These are phyloP conservation scores for Halichoerus grypus DNA, from an alignment of 2,113 vertebrate genomes.

Conservation along the genomic window DNA sequence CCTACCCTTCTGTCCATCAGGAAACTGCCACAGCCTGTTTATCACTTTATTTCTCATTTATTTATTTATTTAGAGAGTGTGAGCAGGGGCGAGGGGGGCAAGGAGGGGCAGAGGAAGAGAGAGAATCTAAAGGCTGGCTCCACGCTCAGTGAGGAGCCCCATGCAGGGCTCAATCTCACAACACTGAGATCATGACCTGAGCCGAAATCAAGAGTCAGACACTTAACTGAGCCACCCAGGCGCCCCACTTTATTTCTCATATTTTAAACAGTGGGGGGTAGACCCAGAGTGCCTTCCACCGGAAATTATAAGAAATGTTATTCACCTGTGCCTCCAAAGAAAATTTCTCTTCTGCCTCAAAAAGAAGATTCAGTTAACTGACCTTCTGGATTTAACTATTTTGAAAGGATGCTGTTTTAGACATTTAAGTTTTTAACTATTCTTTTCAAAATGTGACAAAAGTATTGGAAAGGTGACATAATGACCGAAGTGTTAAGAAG, in stretches of 20 bases:
- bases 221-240: not conserved
- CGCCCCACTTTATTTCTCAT: not conserved
- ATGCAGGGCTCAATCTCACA: not conserved
- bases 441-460: not conserved
- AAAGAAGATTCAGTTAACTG: not conserved
- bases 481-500: not conserved
- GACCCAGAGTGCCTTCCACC: no score
- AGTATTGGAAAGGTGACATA: not conserved
- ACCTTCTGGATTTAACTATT: not conserved
- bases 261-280: not conserved
- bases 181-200: not conserved
- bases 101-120: not conserved
- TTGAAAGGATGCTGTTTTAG: constrained; percentile 2
- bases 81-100: not conserved
- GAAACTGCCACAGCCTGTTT: not conserved
- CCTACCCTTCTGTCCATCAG: not conserved
- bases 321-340: not conserved
- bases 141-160: not conserved
- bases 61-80: not conserved
- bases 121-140: not conserved
- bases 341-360: not conserved
- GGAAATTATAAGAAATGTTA: not conserved
- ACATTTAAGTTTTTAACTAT: not conserved
- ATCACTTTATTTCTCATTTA: not conserved
- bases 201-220: not conserved